phyloP scores from a whole-genome alignment of 2,113 vertebrate species.

The Etheostoma spectabile region DNA sequence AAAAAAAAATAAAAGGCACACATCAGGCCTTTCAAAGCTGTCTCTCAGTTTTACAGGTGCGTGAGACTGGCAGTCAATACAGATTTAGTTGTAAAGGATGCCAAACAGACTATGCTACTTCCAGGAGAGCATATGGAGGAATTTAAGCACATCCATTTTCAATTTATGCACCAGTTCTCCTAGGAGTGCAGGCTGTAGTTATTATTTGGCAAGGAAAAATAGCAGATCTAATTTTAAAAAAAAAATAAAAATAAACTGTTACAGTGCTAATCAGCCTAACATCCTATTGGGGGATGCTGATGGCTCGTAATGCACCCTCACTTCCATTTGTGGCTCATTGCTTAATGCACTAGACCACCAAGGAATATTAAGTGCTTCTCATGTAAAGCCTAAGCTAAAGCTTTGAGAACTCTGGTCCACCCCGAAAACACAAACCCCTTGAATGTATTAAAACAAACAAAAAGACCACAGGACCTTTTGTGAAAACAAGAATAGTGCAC shows the following conservation, averaged over 20 bases:
- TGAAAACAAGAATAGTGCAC: conserved; percentile 62
- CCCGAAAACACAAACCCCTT: conserved; percentile 65
- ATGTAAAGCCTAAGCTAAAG: conserved; percentile 39
- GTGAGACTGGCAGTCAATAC: conserved; percentile 42
- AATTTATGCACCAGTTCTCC: conserved; percentile 25
- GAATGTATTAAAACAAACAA: conserved; percentile 71
- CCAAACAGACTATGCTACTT: conserved; percentile 50
- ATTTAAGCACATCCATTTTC: conserved; percentile 66
- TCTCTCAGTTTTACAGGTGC: conserved; percentile 56
- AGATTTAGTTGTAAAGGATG: conserved; percentile 49
- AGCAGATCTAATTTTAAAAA: neutral
- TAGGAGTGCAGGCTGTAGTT: conserved; percentile 16
- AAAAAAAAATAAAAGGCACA: neutral
- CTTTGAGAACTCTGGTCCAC: conserved; percentile 36
- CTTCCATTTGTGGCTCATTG: conserved; percentile 10
- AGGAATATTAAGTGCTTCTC: conserved; percentile 45
- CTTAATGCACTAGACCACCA: conserved; percentile 42
- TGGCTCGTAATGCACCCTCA: conserved; percentile 34
- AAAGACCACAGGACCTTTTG: conserved; percentile 45
- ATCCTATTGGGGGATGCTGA: conserved; percentile 27
- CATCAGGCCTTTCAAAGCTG: conserved; percentile 21
- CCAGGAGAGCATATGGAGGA: conserved; percentile 44
- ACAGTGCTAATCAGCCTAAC: conserved; percentile 8
- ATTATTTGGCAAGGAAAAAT: conserved; percentile 23
- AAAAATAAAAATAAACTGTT: neutral